phyloP scores from a whole-genome alignment of 2,888 invertebrate genomes.

The Chamaedrilus cognettii region DNA sequence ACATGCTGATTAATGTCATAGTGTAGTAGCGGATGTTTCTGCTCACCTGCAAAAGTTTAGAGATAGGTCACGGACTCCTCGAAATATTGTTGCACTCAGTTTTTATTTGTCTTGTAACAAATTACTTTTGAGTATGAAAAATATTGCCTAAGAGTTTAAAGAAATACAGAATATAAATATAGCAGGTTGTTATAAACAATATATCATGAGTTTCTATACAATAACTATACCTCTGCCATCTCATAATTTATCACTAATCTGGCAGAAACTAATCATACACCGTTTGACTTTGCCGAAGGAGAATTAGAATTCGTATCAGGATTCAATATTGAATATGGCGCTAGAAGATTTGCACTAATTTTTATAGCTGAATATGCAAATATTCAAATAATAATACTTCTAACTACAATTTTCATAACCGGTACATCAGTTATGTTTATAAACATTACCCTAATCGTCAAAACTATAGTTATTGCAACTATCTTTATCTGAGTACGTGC shows the following conservation, averaged over 20 bases:
- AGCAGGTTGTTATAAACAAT: no score
- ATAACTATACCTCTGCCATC: constrained; percentile 2
- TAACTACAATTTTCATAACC: constrained; percentile 64
- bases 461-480: constrained; percentile 65
- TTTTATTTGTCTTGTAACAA: no score
- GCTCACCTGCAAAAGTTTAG: no score
- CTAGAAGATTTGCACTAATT: constrained; percentile 49
- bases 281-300: constrained; percentile 73
- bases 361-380: constrained; percentile 58
- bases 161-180: no score
- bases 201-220: constrained; percentile 30
- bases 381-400: constrained; percentile 46
- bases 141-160: no score
- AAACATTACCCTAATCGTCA: constrained; percentile 64
- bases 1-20: no score
- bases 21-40: no score
- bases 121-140: no score
- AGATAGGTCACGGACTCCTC: no score
- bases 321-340: constrained; percentile 76
- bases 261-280: constrained; percentile 58
- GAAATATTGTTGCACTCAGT: no score
- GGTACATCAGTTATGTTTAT: constrained; percentile 57
- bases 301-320: constrained; percentile 79
- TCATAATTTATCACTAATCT: constrained; percentile 49
- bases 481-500: constrained; percentile 71